These are phyloP conservation scores for Pelodytes ibericus DNA, from an alignment of 2,797 vertebrate genomes.

Conservation along the genomic window DNA sequence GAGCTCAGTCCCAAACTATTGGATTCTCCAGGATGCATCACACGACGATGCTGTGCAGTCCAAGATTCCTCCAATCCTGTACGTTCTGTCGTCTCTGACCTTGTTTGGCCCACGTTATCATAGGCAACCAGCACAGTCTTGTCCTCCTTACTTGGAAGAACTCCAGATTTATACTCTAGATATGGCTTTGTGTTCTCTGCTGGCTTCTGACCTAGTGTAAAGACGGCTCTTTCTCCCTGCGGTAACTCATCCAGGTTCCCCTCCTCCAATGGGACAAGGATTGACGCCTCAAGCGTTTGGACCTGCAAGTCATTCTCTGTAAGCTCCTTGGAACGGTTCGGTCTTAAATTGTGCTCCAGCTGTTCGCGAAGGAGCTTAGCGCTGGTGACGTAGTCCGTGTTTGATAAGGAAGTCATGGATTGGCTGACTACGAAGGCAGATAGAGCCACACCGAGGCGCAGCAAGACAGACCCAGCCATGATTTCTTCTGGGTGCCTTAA, in stretches of 20 bases:
- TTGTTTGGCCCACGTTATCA: conserved; percentile 5
- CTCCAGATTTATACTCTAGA: conserved; percentile 9
- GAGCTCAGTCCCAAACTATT: background rate
- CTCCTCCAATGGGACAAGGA: background rate
- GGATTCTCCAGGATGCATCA: background rate
- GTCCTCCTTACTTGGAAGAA: conserved; percentile 9
- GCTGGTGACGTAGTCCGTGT: conserved; percentile 3
- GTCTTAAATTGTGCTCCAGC: background rate
- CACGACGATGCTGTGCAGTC: background rate
- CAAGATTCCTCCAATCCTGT: background rate
- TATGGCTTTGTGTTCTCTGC: conserved; percentile 19
- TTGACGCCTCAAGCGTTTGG: background rate
- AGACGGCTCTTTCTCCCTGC: conserved; percentile 7
- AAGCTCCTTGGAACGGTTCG: conserved; percentile 13
- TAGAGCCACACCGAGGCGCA: background rate
- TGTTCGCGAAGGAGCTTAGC: background rate
- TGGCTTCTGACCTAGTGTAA: background rate
- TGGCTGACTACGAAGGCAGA: background rate
- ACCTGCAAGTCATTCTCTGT: conserved; percentile 1
- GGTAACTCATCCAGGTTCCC: conserved; percentile 3
- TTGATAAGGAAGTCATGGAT: conserved; percentile 6
- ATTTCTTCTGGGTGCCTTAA: background rate
- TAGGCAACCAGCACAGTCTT: background rate
- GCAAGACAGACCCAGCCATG: conserved; percentile 12
- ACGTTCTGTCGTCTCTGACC: background rate